Conservation (phyloP, 1,140 invertebrate species). For the Anastatus disparis region DNA sequence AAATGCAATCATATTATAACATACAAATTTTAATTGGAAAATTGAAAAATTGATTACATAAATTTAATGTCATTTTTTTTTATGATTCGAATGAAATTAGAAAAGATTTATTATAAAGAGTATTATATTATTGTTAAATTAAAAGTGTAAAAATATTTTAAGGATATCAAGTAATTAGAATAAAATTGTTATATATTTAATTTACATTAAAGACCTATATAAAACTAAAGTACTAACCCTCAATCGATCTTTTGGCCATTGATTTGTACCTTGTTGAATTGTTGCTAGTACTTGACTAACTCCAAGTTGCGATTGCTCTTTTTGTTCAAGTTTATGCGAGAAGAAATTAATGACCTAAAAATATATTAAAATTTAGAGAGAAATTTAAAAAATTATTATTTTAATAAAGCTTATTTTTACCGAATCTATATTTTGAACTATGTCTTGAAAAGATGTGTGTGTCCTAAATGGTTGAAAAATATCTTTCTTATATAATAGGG, state of each 20-base stretch:
- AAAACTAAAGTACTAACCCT: slow-evolving; percentile 72
- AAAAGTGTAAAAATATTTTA: no score
- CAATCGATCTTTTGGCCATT: slow-evolving; percentile 91
- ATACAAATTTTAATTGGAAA: no score
- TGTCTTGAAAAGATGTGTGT: slow-evolving; percentile 93
- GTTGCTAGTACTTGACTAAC: slow-evolving; percentile 86
- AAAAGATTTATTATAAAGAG: no score
- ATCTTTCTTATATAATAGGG: slow-evolving; percentile 92
- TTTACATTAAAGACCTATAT: no score
- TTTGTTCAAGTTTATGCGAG: slow-evolving; percentile 80
- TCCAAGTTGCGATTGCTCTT: slow-evolving; percentile 74
- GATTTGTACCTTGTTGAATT: slow-evolving; percentile 86
- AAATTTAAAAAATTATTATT: background rate
- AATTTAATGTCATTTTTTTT: no score
- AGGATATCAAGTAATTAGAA: no score
- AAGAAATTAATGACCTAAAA: slow-evolving; percentile 88
- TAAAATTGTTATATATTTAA: no score
- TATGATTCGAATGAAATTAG: no score
- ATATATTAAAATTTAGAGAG: slow-evolving; percentile 26
- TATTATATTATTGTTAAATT: no score
- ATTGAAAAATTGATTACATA: no score
- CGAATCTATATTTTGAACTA: slow-evolving; percentile 96
- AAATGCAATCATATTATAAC: no score
- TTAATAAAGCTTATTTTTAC: slow-evolving; percentile 68
- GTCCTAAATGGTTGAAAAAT: slow-evolving; percentile 88